Percentiles rank a stretch among this genome's conserved stretches.
phyloP scores from a whole-genome alignment of 2,113 vertebrate species.

The Oncorhynchus tshawytscha region DNA sequence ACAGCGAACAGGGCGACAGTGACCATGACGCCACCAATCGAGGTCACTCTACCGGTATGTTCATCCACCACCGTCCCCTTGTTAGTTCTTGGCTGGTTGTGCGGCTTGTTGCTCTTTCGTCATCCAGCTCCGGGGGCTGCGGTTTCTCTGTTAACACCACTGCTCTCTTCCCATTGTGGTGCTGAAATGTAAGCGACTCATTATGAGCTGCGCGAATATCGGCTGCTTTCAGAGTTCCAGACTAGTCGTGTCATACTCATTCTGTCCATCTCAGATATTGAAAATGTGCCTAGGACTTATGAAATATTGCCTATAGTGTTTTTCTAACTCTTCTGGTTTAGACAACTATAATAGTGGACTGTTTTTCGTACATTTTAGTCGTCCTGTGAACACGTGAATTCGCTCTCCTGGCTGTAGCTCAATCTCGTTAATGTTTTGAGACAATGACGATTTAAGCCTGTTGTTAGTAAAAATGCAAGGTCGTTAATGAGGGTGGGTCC shows the following conservation, averaged over 20 bases:
- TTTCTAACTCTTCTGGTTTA: not conserved
- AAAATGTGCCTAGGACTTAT: not conserved
- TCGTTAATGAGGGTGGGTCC: constrained; percentile 84
- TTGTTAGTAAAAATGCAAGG: constrained; percentile 87
- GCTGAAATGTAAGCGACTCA: constrained; percentile 19
- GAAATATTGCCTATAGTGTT: not conserved
- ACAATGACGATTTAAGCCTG: constrained; percentile 65
- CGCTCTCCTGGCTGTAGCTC: not conserved
- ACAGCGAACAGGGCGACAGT: constrained; percentile 98
- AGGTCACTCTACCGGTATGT: constrained; percentile 94
- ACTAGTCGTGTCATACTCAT: not conserved
- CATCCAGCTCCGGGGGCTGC: not conserved
- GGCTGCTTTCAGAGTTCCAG: not conserved
- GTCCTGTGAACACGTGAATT: constrained; percentile 4
- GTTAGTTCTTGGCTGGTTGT: not conserved
- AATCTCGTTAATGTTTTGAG: not conserved
- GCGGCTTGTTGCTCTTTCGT: not conserved
- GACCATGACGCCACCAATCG: constrained; percentile 98
- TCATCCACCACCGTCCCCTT: not conserved
- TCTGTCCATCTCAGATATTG: too few relatives aligned
- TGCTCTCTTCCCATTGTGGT: not conserved
- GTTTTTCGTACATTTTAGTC: not conserved
- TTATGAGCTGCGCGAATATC: not conserved
- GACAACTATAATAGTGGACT: too few relatives aligned
- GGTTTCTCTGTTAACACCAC: not conserved